Evolutionary conservation across 2,113 vertebrate species (phyloP).

Genomic region (Vireo altiloquus): DNA sequence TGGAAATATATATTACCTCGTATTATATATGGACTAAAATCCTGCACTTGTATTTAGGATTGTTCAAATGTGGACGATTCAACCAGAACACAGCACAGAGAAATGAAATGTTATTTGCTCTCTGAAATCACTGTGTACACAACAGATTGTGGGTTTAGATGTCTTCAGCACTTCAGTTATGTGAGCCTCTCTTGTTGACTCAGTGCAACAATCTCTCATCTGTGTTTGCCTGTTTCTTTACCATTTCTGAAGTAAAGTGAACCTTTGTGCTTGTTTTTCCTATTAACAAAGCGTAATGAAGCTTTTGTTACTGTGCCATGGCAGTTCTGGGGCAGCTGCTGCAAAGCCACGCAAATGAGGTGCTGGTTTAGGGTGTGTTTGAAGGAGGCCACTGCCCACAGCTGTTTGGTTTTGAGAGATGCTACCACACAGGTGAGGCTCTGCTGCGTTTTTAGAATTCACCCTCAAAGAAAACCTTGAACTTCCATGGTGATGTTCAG

Average conservation of each 20-base stretch:
- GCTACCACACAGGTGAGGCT: not conserved
- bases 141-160: slow-evolving; percentile 29
- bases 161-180: not conserved
- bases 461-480: too few species aligned
- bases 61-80: not conserved
- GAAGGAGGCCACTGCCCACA: fast-evolving
- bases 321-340: not conserved
- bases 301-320: not conserved
- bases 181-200: slow-evolving; percentile 23
- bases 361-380: fast-evolving
- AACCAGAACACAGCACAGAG: not conserved
- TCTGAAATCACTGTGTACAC: slow-evolving; percentile 39
- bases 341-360: fast-evolving
- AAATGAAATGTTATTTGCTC: slow-evolving; percentile 27
- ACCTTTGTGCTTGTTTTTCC: not conserved
- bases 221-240: not conserved
- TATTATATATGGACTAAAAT: slow-evolving; percentile 24
- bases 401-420: not conserved
- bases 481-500: fast-evolving
- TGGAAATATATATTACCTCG: slow-evolving; percentile 53
- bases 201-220: not conserved
- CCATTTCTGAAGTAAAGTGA: not conserved
- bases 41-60: not conserved
- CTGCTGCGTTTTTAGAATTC: not conserved
- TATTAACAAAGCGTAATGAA: not conserved